Evolutionary conservation across 2,888 invertebrate species (phyloP).

Genomic region (Eilema caniola): DNA sequence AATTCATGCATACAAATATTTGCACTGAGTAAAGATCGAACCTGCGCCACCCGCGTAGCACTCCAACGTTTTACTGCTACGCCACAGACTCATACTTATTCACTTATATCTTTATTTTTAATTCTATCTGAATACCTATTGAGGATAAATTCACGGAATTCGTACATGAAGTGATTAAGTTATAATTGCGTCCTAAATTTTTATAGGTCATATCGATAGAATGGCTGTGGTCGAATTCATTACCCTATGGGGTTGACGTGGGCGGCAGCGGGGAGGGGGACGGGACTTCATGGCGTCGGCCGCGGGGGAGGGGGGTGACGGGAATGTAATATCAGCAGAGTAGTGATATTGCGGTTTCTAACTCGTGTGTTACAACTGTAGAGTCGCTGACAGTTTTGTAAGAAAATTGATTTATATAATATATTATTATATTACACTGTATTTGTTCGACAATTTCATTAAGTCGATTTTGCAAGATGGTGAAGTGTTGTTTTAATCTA

Average conservation of each 20-base stretch:
- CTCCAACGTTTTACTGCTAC: too few relatives aligned
- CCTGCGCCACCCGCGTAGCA: too few relatives aligned
- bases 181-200: constrained; percentile 77
- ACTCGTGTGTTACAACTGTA: constrained; percentile 68
- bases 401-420: constrained; percentile 52
- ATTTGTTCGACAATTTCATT: not conserved
- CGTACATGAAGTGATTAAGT: constrained; percentile 65
- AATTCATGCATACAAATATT: too few relatives aligned
- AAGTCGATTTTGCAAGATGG: not conserved
- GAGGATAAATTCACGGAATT: constrained; percentile 47
- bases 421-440: not conserved
- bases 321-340: constrained; percentile 82
- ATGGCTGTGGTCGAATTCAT: constrained; percentile 79
- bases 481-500: not conserved
- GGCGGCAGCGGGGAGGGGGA: constrained; percentile 56
- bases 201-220: constrained; percentile 80
- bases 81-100: not conserved
- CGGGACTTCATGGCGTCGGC: constrained; percentile 78
- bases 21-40: too few relatives aligned
- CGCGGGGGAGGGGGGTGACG: constrained; percentile 60
- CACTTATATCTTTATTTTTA: constrained; percentile 9
- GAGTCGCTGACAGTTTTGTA: constrained; percentile 57
- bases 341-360: constrained; percentile 83
- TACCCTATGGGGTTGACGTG: constrained; percentile 76
- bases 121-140: constrained; percentile 42